phyloP scores from a whole-genome alignment of 1,140 invertebrate species.

The Olivierus martensii region DNA sequence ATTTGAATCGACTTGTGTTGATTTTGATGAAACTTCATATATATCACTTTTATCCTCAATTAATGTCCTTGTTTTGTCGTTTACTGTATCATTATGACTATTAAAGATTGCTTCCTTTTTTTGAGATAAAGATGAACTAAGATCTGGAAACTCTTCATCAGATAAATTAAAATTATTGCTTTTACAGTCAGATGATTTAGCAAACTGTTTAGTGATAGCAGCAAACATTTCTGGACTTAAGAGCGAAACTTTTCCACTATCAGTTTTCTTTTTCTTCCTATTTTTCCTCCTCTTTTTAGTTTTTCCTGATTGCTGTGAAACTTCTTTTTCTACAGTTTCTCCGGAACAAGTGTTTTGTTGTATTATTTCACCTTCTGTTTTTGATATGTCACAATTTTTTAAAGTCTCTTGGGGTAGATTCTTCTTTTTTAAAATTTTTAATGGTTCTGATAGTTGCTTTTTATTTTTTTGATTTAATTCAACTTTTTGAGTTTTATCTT shows the following conservation, averaged over 20 bases:
- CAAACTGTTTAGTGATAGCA: background rate
- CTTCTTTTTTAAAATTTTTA: background rate
- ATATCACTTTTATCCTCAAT: too few species aligned
- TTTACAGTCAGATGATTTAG: background rate
- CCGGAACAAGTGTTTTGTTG: background rate
- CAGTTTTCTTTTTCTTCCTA: conserved; percentile 1
- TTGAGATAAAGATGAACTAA: background rate
- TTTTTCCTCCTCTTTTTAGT: conserved; percentile 5
- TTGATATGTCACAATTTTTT: background rate
- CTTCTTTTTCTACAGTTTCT: too few species aligned
- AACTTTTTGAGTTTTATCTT: too few species aligned
- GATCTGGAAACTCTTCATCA: conserved; percentile 9
- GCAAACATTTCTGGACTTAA: conserved; percentile 3
- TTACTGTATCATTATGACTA: background rate
- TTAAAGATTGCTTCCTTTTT: background rate
- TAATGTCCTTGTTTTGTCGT: background rate
- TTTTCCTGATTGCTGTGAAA: background rate
- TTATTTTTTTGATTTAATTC: too few species aligned
- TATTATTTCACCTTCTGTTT: background rate
- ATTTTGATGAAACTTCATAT: background rate
- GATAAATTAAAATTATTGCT: conserved; percentile 2
- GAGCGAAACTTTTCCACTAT: conserved; percentile 1
- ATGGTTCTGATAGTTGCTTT: too few species aligned
- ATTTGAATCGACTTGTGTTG: background rate
- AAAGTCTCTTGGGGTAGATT: background rate